A percentile compares a stretch with the other conserved stretches of the same genome.
Conservation (phyloP, 2,113 vertebrate species). For the Danio rerio region GRCz12tu NC_133182.1:68247001-68247500, state of each 20-base stretch:
- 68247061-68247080: constrained; percentile 68
- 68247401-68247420: too few relatives aligned
- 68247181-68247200: constrained; percentile 36
- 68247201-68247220: constrained; percentile 20
- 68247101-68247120: constrained; percentile 77
- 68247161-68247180: constrained; percentile 65
- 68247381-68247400: too few relatives aligned
- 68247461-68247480: too few relatives aligned
- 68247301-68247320: neutral
- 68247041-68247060: constrained; percentile 32
- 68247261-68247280: neutral
- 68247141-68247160: constrained; percentile 69
- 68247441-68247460: too few relatives aligned
- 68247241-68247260: too few relatives aligned
- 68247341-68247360: too few relatives aligned
- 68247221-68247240: constrained; percentile 32
- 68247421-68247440: too few relatives aligned
- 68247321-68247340: too few relatives aligned
- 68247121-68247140: constrained; percentile 72
- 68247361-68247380: too few relatives aligned
- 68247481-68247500: too few relatives aligned
- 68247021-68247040: constrained; percentile 40
- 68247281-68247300: neutral
- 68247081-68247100: constrained; percentile 76
- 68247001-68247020: constrained; percentile 60